Conservation (phyloP, 2,797 vertebrate species). For the Etheostoma perlongum region DNA sequence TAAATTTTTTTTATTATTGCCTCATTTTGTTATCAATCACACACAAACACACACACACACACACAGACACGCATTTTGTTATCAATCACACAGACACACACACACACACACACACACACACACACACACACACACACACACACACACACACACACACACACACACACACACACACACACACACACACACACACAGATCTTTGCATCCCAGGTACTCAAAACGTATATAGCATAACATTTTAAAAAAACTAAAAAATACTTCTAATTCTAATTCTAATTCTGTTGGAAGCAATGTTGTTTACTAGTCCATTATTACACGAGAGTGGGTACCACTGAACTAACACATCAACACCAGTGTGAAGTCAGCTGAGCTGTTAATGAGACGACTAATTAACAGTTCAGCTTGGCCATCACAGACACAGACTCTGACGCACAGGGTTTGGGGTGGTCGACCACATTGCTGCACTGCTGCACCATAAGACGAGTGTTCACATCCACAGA, state of each 20-base stretch:
- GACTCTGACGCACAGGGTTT: not conserved
- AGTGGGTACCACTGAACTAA: slow-evolving; percentile 2
- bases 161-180: too few relatives aligned
- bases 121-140: not conserved
- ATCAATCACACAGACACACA: too few relatives aligned
- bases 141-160: too few relatives aligned
- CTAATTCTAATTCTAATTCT: not conserved
- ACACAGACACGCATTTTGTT: too few relatives aligned
- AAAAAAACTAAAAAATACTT: not conserved
- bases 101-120: too few relatives aligned
- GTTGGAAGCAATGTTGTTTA: not conserved
- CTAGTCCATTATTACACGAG: not conserved
- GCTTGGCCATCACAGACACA: slow-evolving; percentile 19
- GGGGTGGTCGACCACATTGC: slow-evolving; percentile 9
- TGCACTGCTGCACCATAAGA: slow-evolving; percentile 9
- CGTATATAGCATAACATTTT: not conserved
- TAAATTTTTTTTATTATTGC: too few relatives aligned
- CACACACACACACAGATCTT: too few relatives aligned
- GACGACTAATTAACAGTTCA: slow-evolving; percentile 12
- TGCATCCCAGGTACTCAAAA: too few relatives aligned
- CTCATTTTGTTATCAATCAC: slow-evolving; percentile 4
- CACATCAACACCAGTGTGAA: slow-evolving; percentile 23
- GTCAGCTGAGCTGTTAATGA: slow-evolving; percentile 51
- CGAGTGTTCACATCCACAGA: slow-evolving; percentile 9
- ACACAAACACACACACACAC: not conserved